Base-by-base conservation (phyloP, 1,140 invertebrate genomes). In the Dolichoris vasculosae region DNA sequence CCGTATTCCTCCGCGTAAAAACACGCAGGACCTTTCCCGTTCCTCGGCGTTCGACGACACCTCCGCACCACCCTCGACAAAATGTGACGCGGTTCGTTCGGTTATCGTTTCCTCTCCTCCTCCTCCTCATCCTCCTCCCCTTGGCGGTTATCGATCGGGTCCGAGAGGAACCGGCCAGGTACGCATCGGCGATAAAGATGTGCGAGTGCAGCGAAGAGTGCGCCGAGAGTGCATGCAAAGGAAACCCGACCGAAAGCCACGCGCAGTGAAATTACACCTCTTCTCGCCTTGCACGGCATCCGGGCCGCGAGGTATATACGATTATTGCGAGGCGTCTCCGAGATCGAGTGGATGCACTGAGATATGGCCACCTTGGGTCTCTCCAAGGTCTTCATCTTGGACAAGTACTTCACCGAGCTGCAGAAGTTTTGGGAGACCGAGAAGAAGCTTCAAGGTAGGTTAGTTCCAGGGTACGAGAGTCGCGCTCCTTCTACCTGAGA, bases 381-480 rank as follows among this genome's bases (percentile, higher is more conserved):
- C 87, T 97, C 97, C 90, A 98, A 98, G 95, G 97, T 98, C 92
- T 98, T 98, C 95, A 98, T 98, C 93, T 95, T 98, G 95, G 98
- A 98, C 95, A 98, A 98, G 93, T 98, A 98, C 94, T 98, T 98
- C 93, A 98, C 97, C 86, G 97, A 98, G 94, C 94, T 98, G 93
- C 97, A 98, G 93, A 98, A 98, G 94, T 98, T 98, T 94, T 98
- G 97, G 97, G 97, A 98, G 94, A 98, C 97, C 80, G 97, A 98
- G 93, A 98, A 97, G 94, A 98, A 98, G 94, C 94, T 98, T 88
- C 97, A 98, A 97, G 97, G 97, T 98, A 95, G 91, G 91, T 92
- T 30, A n/a, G n/a, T n/a, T n/a, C n/a, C n/a, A n/a, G n/a, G n/a
- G n/a, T n/a, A n/a, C n/a, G n/a, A n/a, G n/a, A n/a, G n/a, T n/a